phyloP scores from a whole-genome alignment of 1,140 invertebrate species.

The Mylabris phalerata region DNA sequence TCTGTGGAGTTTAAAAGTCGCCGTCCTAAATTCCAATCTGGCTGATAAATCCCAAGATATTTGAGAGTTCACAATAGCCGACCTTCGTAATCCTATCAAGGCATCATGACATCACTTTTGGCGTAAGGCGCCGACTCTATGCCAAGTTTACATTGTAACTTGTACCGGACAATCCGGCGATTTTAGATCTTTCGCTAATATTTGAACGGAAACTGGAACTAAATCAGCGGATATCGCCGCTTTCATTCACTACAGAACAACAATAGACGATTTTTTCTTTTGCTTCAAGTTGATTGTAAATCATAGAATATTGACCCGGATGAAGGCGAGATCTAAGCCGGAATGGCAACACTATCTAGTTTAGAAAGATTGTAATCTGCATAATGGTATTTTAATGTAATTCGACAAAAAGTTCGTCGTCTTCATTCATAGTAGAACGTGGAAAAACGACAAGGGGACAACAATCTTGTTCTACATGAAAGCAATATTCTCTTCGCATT shows the following conservation, averaged over 20 bases:
- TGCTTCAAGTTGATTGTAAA: too few relatives aligned
- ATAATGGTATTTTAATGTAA: slow-evolving; percentile 17
- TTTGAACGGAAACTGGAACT: background rate
- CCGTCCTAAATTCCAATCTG: slow-evolving; percentile 20
- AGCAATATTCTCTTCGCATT: too few relatives aligned
- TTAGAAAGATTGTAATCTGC: slow-evolving; percentile 14
- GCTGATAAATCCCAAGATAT: slow-evolving; percentile 20
- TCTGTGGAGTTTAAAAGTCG: slow-evolving; percentile 19
- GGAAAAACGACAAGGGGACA: too few relatives aligned
- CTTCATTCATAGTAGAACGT: background rate
- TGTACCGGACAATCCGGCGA: slow-evolving; percentile 1
- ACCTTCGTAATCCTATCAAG: slow-evolving; percentile 19
- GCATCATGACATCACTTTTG: slow-evolving; percentile 18
- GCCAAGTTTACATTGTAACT: slow-evolving; percentile 9
- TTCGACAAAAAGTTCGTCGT: slow-evolving; percentile 5
- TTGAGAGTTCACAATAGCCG: slow-evolving; percentile 18
- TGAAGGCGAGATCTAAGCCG: too few relatives aligned
- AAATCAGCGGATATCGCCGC: too few relatives aligned
- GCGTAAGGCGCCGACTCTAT: slow-evolving; percentile 3
- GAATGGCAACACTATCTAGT: slow-evolving; percentile 3
- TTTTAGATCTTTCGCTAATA: background rate
- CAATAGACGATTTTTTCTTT: too few relatives aligned
- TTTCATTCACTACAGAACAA: too few relatives aligned
- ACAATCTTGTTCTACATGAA: too few relatives aligned
- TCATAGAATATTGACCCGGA: too few relatives aligned